Evolutionary conservation across 1,140 invertebrate species (phyloP), one percentile per base, ranked within the genome.

Genomic region (Zaprionus tsacasi): DNA sequence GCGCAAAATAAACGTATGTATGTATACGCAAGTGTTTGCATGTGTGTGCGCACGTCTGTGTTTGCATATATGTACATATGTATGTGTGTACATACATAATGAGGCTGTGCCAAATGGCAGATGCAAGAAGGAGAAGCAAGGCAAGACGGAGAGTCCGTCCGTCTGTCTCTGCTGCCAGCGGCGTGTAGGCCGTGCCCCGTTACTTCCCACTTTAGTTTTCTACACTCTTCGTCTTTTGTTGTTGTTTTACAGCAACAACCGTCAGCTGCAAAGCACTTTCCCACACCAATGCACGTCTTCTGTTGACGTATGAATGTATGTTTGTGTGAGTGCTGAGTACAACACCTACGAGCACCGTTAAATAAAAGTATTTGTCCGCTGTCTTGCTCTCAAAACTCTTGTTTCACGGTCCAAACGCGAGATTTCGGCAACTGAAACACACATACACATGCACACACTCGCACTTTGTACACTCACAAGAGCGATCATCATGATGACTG

Each of bases 1-100:
- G 68, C 68, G 77, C 52, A 77, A 86, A 78, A 76, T 59, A 77
- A 77, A 71, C 68, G 57, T 59, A 64, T 66, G 54, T 64, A 59
- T 55, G 52, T n/a, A 60, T 45, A 6, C 45, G 45, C 35, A 33
- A 13, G 65, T 27, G 25, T 4, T 27, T 30, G 27, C 36, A 67
- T 61, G 17, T 70, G 45, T 45, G 6, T 59, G 57, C 25, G 50
- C 13, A 61, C 17, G 25, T 40, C 67, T 63, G 21, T 71, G 35
- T 40, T 33, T 36, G 30, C 13, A 52, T 64, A 43, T 40, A 59
- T 45, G 4, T 30, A 30, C 3, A 43, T n/a, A 67, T 48, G 6
- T 30, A 30, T 6, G 50, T n/a, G 64, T 48, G n/a, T 17, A 27
- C 21, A 35, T 35, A 57, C 30, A 27, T 45, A 77, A 54, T 43